Evolutionary conservation across 37 sponge, comb jelly and placozoan species (phyloP), one percentile per base, ranked within the genome.

Genomic region (Dysidea cf. avara): DNA sequence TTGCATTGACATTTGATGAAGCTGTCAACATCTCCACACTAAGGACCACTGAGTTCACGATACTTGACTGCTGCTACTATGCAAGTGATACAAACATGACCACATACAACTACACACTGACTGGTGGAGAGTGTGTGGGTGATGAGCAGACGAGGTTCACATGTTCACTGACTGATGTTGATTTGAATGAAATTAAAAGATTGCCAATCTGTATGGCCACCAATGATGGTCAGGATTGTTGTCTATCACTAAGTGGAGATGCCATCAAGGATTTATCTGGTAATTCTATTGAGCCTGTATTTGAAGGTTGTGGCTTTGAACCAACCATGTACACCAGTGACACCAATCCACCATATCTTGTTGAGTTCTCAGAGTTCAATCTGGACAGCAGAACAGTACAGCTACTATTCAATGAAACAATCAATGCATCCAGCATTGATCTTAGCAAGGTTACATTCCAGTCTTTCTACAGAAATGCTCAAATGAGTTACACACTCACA

Each of bases 161-260:
- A 24, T 95, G 91, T 66, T 20, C 40, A 18, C 82, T 95, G 31
- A 76, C 82, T 7, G 39, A 18, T 51, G 35, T 49, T 37, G 96
- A 90, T 57, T 52, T 95, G 39, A 95, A 95, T 49, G 92, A 90
- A 60, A 72, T 95, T 48, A 95, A 95, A 51, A 57, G 85, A n/a
- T 62, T 66, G 28, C 66, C 77, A 7, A 25, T 95, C 21, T 95
- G 96, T 66, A 59, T 77, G 2, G 66, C 73, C 47, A 80, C 66
- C 55, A 64, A 81, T 50, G 49, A 77, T 68, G 85, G 85, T 11
- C 0, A 12, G 30, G 91, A 95, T 53, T 95, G 96, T 62, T 87
- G 87, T 36, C 66, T 95, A 1, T 47, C 78, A 3, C 48, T 87
- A 29, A 51, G 61, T 47, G 88, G 88, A 14, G 73, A 70, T 32